Conservation (phyloP, 30 jellyfish, hydroid and myxozoan species). For the Rhopilema esculentum region DNA sequence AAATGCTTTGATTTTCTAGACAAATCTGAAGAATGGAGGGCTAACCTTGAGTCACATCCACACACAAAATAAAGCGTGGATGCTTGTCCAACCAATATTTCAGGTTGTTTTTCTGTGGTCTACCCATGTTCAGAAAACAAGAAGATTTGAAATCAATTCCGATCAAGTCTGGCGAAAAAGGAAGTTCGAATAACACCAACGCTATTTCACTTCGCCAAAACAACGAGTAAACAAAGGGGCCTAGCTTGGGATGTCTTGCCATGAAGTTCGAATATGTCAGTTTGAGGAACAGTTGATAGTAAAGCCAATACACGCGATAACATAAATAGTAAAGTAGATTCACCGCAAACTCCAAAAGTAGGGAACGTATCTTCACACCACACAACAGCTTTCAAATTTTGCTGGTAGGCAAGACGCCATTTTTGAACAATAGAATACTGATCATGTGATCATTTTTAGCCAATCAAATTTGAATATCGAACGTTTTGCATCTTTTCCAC, state of each 20-base stretch:
- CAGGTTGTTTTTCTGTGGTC: neutral
- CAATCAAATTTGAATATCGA: neutral
- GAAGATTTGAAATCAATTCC: neutral
- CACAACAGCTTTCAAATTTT: neutral
- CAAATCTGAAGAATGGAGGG: neutral
- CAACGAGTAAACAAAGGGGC: neutral
- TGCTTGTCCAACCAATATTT: neutral
- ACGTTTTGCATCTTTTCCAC: neutral
- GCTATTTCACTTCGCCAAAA: neutral
- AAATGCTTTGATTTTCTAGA: neutral
- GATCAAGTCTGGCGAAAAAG: neutral
- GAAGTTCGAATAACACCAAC: neutral
- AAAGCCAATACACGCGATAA: neutral
- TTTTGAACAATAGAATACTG: neutral
- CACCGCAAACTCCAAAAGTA: neutral
- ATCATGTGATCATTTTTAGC: conserved; percentile 7
- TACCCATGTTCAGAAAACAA: neutral
- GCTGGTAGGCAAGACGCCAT: neutral
- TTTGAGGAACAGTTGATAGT: neutral
- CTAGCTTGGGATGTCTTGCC: neutral
- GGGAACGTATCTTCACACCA: neutral
- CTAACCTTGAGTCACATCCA: neutral
- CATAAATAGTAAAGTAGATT: neutral
- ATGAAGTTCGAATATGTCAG: neutral
- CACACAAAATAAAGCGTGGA: neutral